Base-by-base conservation (phyloP, 2,797 vertebrate species). In the Steatocranus sp. region DNA sequence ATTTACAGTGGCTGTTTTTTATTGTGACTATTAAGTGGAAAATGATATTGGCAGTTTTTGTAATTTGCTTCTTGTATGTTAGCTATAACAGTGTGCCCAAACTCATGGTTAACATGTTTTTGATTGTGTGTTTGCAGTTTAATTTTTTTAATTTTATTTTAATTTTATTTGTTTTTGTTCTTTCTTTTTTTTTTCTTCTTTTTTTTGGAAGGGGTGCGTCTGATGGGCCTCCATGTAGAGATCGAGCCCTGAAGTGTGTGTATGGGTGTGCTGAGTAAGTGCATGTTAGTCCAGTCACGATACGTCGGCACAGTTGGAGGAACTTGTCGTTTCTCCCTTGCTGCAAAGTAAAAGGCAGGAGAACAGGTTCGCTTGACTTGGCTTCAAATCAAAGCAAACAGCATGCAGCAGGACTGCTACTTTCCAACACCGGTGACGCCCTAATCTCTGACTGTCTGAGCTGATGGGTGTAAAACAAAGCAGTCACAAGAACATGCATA, bases 1-100 rank as follows among this genome's bases (percentile, higher is more conserved):
- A 93, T 94, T 93, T 89, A 90, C 92, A 92, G 94, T 95, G 91
- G 91, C 93, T 94, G 90, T 95, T 96, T 94, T 94, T 91, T 94
- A 94, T 95, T 89, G 93, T 95, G 93, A 92, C 91, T 94, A 86
- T 93, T 95, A 91, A 91, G 93, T 95, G 86, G 86, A 92, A 92
- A 83, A 93, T 89, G 38, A 90, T 93, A 86, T 91, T 92, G 83
- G 92, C 91, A 82, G 81, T 93, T 95, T 93, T 93, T 94, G 94
- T 95, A 94, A 88, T 92, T 93, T 84, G 91, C 94, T 95, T 93
- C 81, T 83, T 87, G 83, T 93, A 79, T 85, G 87, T 94, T 86
- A 66, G 86, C 81, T 90, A 83, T 87, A 81, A 87, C 92, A 87
- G 82, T 88, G 89, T 83, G 41, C 89, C 90, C 83, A 81, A 88